Base-by-base conservation (phyloP, 37 sponge, comb jelly and placozoan species). In the Cladorhizidae sp. region DNA sequence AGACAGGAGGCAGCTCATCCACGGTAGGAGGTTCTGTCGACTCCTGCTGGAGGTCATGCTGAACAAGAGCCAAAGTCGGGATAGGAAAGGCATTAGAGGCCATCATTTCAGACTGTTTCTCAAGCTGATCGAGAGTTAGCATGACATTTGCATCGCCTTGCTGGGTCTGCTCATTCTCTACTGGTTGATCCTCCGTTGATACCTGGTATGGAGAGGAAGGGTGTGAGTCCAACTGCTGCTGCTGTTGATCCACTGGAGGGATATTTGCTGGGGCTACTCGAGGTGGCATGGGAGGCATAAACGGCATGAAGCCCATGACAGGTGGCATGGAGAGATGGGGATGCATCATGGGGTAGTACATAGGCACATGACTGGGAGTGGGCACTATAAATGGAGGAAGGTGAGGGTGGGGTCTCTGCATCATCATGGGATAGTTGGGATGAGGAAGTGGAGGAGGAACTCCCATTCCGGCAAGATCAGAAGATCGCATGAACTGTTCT, bases 271-370 rank as follows among this genome's bases (percentile, higher is more conserved):
- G 17, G 33, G 32, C 35, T 14, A 5, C 33, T 31, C 35, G 67
- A 12, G 35, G 67, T 12, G 8, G 18, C 61, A 59, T 59, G 61
- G n/a, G 61, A 23, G 61, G 8, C 61, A 59, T 28, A 12, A 5
- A 28, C 5, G 17, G 62, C 25, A 61, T 22, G 31, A 31, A 65
- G 3, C 67, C 67, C 67, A 65, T 65, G 32, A 33, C 36, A 35
- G 67, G 32, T 18, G 67, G 67, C 11, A 65, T 65, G 32, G 67
- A 32, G 12, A 65, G 26, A 36, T 65, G 67, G 7, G 67, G 67
- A 12, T 31, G 26, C 17, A 65, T 15, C 26, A 32, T 23, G 5
- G 61, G 67, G 36, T 65, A 65, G 35, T 65, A 65, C 35, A 65
- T 18, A 32, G 67, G 67, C 67, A 32, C 2, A 36, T 32, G 31